Evolutionary conservation across 1,140 invertebrate species (phyloP).

Genomic region (Solen grandis): DNA sequence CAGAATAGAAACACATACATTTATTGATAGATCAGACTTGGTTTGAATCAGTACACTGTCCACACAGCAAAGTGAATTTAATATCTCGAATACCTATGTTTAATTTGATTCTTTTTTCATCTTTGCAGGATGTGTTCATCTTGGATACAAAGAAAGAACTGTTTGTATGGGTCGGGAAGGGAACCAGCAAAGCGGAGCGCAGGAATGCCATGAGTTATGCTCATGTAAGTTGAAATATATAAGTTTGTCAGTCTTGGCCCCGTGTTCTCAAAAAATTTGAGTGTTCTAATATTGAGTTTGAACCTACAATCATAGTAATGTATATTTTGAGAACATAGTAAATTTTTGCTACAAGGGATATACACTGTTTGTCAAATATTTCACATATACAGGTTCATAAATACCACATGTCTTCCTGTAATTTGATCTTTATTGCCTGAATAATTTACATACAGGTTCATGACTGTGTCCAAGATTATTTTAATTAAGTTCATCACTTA

Average conservation of each 20-base stretch:
- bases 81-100: too few species aligned
- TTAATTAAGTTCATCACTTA: neutral
- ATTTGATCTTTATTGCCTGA: neutral
- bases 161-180: slow-evolving; percentile 91
- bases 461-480: neutral
- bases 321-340: neutral
- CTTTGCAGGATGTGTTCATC: slow-evolving; percentile 89
- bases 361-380: neutral
- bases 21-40: too few species aligned
- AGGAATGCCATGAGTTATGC: slow-evolving; percentile 78
- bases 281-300: neutral
- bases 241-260: neutral
- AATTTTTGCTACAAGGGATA: neutral
- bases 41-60: too few species aligned
- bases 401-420: neutral
- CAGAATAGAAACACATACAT: too few species aligned
- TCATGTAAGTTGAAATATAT: slow-evolving; percentile 72
- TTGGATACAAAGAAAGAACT: slow-evolving; percentile 86
- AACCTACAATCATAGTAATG: neutral
- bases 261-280: neutral
- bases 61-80: too few species aligned
- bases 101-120: too few species aligned
- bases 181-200: slow-evolving; percentile 83
- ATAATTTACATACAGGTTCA: neutral
- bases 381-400: neutral